Evolutionary conservation across 2,888 invertebrate species (phyloP).

Genomic region (Thera obeliscata): DNA sequence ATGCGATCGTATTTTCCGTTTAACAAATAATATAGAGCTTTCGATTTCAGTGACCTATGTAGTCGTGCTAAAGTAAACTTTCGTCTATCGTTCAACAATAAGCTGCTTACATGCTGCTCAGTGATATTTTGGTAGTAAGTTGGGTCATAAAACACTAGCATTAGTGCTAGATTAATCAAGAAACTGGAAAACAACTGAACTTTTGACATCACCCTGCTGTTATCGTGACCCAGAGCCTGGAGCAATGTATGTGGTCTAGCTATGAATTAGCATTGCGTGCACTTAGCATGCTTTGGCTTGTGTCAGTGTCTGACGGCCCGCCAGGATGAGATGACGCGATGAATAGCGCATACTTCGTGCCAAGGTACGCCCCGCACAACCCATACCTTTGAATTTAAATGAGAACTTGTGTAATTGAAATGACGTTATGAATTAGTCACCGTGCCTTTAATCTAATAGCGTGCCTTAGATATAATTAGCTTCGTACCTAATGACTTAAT

Average conservation of each 20-base stretch:
- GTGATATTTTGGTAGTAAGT: no score
- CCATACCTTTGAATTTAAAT: conserved; percentile 75
- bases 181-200: neutral
- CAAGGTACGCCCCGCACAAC: conserved; percentile 71
- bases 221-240: conserved; percentile 3
- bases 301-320: conserved; percentile 30
- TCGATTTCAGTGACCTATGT: no score
- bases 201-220: conserved; percentile 1
- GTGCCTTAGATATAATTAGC: conserved; percentile 38
- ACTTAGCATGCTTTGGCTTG: neutral
- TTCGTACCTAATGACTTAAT: conserved; percentile 42
- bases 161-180: neutral
- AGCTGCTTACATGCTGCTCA: no score
- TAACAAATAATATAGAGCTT: no score
- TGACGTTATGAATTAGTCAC: conserved; percentile 62
- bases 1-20: no score
- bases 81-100: no score
- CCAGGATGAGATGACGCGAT: conserved; percentile 64
- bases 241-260: conserved; percentile 7
- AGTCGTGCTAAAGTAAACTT: no score
- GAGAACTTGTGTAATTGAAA: conserved; percentile 73
- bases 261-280: conserved; percentile 9
- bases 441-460: conserved; percentile 39
- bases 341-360: conserved; percentile 72
- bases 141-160: neutral